Conservation (phyloP, 2,888 invertebrate genomes). For the Allophyes oxyacanthae region DNA sequence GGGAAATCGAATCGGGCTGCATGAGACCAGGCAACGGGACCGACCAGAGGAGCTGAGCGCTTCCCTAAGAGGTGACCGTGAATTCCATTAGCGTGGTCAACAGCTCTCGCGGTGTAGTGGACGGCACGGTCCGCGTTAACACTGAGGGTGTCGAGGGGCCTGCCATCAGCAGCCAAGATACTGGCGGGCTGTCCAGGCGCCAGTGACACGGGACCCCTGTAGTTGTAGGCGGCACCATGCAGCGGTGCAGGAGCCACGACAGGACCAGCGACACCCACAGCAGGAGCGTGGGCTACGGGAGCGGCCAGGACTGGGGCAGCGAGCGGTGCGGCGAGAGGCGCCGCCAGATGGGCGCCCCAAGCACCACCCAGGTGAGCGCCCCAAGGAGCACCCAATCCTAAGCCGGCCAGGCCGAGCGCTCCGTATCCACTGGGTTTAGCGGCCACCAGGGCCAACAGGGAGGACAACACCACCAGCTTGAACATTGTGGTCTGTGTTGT, state of each 20-base stretch:
- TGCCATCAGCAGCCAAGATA: slow-evolving; percentile 82
- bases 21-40: slow-evolving; percentile 67
- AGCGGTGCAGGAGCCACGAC: slow-evolving; percentile 66
- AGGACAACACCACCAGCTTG: slow-evolving; percentile 91
- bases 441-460: slow-evolving; percentile 88
- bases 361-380: slow-evolving; percentile 66
- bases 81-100: slow-evolving; percentile 67
- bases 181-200: slow-evolving; percentile 84
- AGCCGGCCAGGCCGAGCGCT: slow-evolving; percentile 52
- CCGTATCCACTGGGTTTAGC: slow-evolving; percentile 79
- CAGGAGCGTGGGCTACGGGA: slow-evolving; percentile 55
- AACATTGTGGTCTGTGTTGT: slow-evolving; percentile 89
- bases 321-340: slow-evolving; percentile 50
- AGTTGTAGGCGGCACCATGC: slow-evolving; percentile 76
- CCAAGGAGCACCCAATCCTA: slow-evolving; percentile 62
- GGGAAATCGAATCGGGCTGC: slow-evolving; percentile 67
- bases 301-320: slow-evolving; percentile 63
- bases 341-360: slow-evolving; percentile 57
- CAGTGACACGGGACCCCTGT: slow-evolving; percentile 82
- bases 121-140: slow-evolving; percentile 84
- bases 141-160: slow-evolving; percentile 83
- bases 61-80: slow-evolving; percentile 76
- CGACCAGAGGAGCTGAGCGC: slow-evolving; percentile 75
- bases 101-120: slow-evolving; percentile 78
- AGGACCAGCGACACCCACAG: slow-evolving; percentile 67